These are phyloP conservation scores for Taphrorychus bicolor DNA, from an alignment of 2,888 invertebrate species.

Conservation along the genomic window DNA sequence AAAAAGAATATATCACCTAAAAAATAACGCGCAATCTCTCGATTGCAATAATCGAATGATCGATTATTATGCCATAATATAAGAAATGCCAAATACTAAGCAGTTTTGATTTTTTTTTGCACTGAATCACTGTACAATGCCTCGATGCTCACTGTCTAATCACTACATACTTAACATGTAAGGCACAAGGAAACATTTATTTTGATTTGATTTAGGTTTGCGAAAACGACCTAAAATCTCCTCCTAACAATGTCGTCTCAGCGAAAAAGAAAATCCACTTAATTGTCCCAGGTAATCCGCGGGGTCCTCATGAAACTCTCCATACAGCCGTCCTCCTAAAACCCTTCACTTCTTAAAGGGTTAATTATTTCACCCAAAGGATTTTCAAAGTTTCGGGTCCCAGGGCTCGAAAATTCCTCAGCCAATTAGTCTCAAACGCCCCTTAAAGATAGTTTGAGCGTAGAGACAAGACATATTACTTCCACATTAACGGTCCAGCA, in stretches of 20 bases:
- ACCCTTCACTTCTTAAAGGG: conserved; percentile 1
- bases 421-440: neutral
- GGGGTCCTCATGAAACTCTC: neutral
- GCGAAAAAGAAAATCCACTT: neutral
- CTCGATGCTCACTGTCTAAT: no score
- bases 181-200: no score
- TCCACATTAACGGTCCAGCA: neutral
- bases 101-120: no score
- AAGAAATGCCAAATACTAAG: no score
- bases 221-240: neutral
- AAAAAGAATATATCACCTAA: no score
- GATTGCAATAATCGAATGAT: no score
- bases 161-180: no score
- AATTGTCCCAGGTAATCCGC: neutral
- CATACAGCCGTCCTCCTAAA: neutral
- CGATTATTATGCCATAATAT: no score
- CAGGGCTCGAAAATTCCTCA: conserved; percentile 1
- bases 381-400: neutral
- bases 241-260: neutral
- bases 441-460: neutral
- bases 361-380: conserved; percentile 8
- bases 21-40: no score
- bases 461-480: neutral
- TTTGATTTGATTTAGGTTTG: no score
- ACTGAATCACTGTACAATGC: no score